Percentiles rank a stretch among this genome's conserved stretches.
phyloP scores from a whole-genome alignment of 2,888 invertebrate species.

The Nudaria mundana region DNA sequence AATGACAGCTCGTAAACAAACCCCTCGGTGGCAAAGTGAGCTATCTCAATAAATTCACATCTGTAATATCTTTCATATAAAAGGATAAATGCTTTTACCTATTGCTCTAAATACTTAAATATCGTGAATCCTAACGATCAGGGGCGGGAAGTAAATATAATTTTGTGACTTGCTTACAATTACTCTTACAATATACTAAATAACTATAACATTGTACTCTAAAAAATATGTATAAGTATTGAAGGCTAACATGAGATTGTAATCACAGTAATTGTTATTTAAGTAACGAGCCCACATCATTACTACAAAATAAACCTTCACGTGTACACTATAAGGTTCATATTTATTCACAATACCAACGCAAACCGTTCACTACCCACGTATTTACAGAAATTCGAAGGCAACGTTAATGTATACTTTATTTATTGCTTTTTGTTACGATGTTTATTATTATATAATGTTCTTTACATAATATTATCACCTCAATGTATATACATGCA shows the following conservation, averaged over 20 bases:
- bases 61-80: slow-evolving; percentile 65
- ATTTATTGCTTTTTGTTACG: slow-evolving; percentile 79
- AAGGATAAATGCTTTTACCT: slow-evolving; percentile 75
- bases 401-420: slow-evolving; percentile 81
- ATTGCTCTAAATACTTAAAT: slow-evolving; percentile 72
- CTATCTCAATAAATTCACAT: slow-evolving; percentile 52
- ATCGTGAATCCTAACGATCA: slow-evolving; percentile 69
- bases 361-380: slow-evolving; percentile 57
- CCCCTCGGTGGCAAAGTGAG: slow-evolving; percentile 35
- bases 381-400: slow-evolving; percentile 73
- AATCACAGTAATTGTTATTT: slow-evolving; percentile 80
- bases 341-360: slow-evolving; percentile 49
- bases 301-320: slow-evolving; percentile 71
- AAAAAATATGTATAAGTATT: slow-evolving; percentile 81
- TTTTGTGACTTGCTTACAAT: slow-evolving; percentile 77
- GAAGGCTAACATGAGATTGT: slow-evolving; percentile 80
- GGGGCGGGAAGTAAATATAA: slow-evolving; percentile 75
- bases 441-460: slow-evolving; percentile 60
- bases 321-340: slow-evolving; percentile 48
- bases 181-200: slow-evolving; percentile 75
- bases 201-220: slow-evolving; percentile 81
- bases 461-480: slow-evolving; percentile 79
- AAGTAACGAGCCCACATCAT: slow-evolving; percentile 78
- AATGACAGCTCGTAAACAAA: slow-evolving; percentile 32
- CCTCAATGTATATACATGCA: slow-evolving; percentile 69